Evolutionary conservation across 2,888 invertebrate genomes (phyloP).

Genomic region (Schrankia costaestrigalis): DNA sequence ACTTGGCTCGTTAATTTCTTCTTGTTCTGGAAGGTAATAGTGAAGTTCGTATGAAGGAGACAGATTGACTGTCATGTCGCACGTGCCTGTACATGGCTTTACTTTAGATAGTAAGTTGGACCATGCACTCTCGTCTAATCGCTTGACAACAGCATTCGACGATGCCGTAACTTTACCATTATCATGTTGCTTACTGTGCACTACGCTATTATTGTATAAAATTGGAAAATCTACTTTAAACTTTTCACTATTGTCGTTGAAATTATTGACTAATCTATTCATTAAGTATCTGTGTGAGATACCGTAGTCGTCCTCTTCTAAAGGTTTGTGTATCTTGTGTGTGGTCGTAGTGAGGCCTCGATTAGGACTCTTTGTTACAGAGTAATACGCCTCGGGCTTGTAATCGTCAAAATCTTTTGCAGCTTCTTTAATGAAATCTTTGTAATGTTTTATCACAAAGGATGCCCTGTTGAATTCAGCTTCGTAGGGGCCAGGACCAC

Average conservation of each 20-base stretch:
- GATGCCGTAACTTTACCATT: slow-evolving; percentile 47
- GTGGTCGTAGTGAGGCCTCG: slow-evolving; percentile 37
- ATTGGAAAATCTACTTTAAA: slow-evolving; percentile 64
- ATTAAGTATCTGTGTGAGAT: slow-evolving; percentile 54
- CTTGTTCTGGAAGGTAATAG: slow-evolving; percentile 70
- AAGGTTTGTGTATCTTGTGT: slow-evolving; percentile 17
- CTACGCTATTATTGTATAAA: slow-evolving; percentile 61
- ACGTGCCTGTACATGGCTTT: slow-evolving; percentile 45
- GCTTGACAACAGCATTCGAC: slow-evolving; percentile 55
- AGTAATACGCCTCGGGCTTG: slow-evolving; percentile 34
- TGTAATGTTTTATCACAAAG: slow-evolving; percentile 61
- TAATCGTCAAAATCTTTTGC: slow-evolving; percentile 48
- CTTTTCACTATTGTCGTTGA: slow-evolving; percentile 61
- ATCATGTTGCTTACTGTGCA: slow-evolving; percentile 41
- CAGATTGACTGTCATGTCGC: slow-evolving; percentile 58
- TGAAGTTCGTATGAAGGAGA: slow-evolving; percentile 70
- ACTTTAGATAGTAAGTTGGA: slow-evolving; percentile 12
- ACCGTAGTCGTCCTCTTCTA: slow-evolving; percentile 56
- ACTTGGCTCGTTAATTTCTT: no score
- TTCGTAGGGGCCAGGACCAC: slow-evolving; percentile 31
- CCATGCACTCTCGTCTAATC: slow-evolving; percentile 36
- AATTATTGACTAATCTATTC: slow-evolving; percentile 60
- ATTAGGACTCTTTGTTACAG: slow-evolving; percentile 37
- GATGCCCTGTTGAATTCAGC: slow-evolving; percentile 49
- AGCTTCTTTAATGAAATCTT: slow-evolving; percentile 54